Percentiles rank a stretch among this genome's conserved stretches.
Conservation (phyloP, 2,113 vertebrate species). For the Heptranchias perlo region DNA sequence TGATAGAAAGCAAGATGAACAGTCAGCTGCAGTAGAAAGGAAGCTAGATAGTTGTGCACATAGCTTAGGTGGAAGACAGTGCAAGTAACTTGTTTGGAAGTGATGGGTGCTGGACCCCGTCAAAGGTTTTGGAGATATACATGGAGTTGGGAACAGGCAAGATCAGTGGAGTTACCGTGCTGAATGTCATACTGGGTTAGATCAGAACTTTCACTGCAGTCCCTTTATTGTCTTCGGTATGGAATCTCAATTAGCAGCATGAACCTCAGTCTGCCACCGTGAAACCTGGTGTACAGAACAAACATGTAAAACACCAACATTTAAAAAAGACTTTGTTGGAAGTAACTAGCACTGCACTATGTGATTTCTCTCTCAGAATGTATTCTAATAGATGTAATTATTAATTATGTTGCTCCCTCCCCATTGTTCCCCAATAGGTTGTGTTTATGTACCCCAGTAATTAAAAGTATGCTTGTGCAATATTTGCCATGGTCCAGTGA, state of each 20-base stretch:
- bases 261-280: background rate
- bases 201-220: background rate
- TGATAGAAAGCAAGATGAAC: background rate
- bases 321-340: background rate
- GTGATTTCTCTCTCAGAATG: background rate
- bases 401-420: background rate
- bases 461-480: background rate
- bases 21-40: background rate
- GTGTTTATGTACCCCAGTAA: constrained; percentile 12
- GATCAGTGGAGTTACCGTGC: background rate
- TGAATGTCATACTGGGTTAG: background rate
- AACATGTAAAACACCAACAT: background rate
- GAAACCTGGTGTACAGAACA: background rate
- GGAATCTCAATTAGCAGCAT: background rate
- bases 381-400: background rate
- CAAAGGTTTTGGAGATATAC: background rate
- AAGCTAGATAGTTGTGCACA: background rate
- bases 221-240: background rate
- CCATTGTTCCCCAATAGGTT: background rate
- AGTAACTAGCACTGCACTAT: background rate
- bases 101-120: background rate
- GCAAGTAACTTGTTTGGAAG: background rate
- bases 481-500: constrained; percentile 33
- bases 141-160: background rate
- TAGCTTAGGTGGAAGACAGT: background rate